A percentile compares a stretch with the other conserved stretches of the same genome.
phyloP scores from a whole-genome alignment of 2,797 vertebrate species.

The Coreius guichenoti region DNA sequence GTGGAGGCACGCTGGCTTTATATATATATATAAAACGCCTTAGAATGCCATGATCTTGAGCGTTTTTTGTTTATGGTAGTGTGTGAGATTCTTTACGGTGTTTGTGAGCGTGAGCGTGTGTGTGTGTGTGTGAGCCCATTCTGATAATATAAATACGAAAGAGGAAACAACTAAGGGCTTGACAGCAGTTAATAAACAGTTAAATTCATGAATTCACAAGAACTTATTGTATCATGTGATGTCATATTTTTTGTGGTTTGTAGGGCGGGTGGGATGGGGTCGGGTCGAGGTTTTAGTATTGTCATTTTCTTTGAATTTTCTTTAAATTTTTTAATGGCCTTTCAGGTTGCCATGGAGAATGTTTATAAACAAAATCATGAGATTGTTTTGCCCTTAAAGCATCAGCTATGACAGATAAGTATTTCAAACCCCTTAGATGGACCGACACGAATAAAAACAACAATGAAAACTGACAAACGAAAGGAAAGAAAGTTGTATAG shows the following conservation, averaged over 20 bases:
- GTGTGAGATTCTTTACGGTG: slow-evolving; percentile 48
- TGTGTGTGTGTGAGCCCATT: slow-evolving; percentile 32
- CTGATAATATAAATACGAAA: slow-evolving; percentile 25
- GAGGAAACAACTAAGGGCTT: slow-evolving; percentile 78
- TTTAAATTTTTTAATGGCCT: slow-evolving; percentile 69
- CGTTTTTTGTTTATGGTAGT: slow-evolving; percentile 61
- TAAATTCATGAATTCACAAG: slow-evolving; percentile 70
- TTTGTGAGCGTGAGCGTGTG: slow-evolving; percentile 67
- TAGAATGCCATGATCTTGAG: slow-evolving; percentile 77
- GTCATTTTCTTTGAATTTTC: slow-evolving; percentile 36
- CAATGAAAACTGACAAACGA: slow-evolving; percentile 70
- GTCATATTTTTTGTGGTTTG: slow-evolving; percentile 79
- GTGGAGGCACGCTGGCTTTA: slow-evolving; percentile 72
- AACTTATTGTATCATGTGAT: slow-evolving; percentile 77
- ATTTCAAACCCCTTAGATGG: slow-evolving; percentile 65
- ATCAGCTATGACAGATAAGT: slow-evolving; percentile 72
- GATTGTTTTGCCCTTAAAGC: slow-evolving; percentile 66
- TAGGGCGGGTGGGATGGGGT: slow-evolving; percentile 67
- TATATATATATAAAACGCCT: slow-evolving; percentile 77
- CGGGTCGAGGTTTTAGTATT: slow-evolving; percentile 42
- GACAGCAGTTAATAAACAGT: slow-evolving; percentile 78
- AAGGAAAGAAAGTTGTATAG: slow-evolving; percentile 77
- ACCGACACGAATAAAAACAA: slow-evolving; percentile 66
- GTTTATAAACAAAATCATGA: slow-evolving; percentile 75
- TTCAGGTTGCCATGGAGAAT: slow-evolving; percentile 80